Percentiles rank a stretch among this genome's conserved stretches.
Evolutionary conservation across 2,797 vertebrate genomes (phyloP).

Genomic region (Pempheris klunzingeri): DNA sequence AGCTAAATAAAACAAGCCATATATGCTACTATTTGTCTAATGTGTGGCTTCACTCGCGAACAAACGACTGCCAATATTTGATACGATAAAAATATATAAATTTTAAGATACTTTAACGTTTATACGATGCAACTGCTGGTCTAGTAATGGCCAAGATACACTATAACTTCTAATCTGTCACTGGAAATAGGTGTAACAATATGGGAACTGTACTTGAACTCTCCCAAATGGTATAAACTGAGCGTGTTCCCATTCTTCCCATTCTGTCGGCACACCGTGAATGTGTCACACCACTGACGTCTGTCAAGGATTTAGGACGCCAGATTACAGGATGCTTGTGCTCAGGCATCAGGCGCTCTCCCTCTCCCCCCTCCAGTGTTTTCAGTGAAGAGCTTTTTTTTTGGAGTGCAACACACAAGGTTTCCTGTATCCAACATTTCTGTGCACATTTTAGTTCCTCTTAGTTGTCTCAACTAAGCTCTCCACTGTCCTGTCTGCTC

Average conservation of each 20-base stretch:
- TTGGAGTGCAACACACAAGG: not conserved
- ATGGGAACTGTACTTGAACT: not conserved
- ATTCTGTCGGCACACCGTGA: not conserved
- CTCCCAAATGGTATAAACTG: not conserved
- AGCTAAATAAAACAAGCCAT: not conserved
- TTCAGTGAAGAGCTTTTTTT: slow-evolving; percentile 7
- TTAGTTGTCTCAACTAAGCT: not conserved
- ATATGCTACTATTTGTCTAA: not conserved
- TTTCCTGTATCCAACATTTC: not conserved
- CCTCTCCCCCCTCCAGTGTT: not conserved
- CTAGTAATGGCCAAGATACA: too few species aligned
- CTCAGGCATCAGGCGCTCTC: slow-evolving; percentile 7
- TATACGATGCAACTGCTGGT: not conserved
- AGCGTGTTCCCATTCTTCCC: not conserved
- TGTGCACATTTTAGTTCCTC: not conserved
- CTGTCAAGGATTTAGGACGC: slow-evolving; percentile 57
- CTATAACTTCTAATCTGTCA: too few species aligned
- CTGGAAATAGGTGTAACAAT: too few species aligned
- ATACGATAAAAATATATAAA: not conserved
- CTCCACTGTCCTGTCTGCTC: slow-evolving; percentile 17
- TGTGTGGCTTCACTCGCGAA: not conserved
- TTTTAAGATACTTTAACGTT: not conserved
- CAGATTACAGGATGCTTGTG: slow-evolving; percentile 52
- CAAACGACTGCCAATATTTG: not conserved
- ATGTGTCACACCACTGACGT: slow-evolving; percentile 47